Percentiles rank a stretch among this genome's conserved stretches.
phyloP scores from a whole-genome alignment of 2,113 vertebrate genomes.

The Sterrhoptilus dennistouni region DNA sequence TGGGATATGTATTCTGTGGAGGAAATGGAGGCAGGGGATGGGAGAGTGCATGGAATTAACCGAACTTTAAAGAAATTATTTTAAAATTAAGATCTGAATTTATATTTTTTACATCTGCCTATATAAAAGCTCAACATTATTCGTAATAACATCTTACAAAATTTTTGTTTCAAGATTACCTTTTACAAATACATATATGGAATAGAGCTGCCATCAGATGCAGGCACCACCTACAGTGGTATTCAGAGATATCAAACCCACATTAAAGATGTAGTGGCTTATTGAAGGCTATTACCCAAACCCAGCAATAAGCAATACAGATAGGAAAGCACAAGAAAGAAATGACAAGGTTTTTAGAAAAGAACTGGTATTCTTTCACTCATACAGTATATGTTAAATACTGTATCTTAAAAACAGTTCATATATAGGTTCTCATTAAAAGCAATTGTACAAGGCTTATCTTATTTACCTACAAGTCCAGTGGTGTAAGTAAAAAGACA shows the following conservation, averaged over 20 bases:
- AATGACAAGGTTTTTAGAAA: not conserved
- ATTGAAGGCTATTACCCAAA: not conserved
- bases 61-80: not conserved
- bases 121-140: not conserved
- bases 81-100: not conserved
- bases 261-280: not conserved
- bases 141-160: not conserved
- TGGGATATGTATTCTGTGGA: not conserved
- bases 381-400: not conserved
- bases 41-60: not conserved
- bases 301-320: not conserved
- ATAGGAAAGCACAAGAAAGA: not conserved
- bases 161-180: not conserved
- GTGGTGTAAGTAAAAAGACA: not conserved
- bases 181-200: not conserved
- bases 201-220: not conserved
- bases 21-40: accelerated
- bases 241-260: not conserved
- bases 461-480: not conserved
- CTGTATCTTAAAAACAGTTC: not conserved
- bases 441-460: not conserved
- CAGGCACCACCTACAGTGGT: not conserved
- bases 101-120: not conserved
- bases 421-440: not conserved
- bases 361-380: not conserved